Base-by-base conservation (phyloP, 2,797 vertebrate species). In the Sebastes goodei region DNA sequence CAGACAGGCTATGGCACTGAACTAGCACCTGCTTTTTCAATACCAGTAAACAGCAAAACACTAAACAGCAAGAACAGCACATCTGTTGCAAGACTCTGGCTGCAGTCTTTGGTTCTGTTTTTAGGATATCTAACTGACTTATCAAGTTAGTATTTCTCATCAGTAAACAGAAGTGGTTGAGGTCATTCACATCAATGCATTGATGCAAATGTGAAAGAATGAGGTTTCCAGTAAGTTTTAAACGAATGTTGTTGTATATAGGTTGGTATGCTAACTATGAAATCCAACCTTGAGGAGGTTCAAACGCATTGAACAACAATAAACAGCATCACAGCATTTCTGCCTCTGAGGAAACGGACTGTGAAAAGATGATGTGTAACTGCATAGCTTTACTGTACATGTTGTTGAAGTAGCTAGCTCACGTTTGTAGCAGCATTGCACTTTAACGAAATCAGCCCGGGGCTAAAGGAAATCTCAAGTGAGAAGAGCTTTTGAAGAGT, bases 81-180 rank as follows among this genome's bases (percentile, higher is more conserved):
- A 75, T 81, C 64, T 46, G 62, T 57, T 77, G 27, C 9, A 59
- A 73, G 57, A 84, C 68, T 77, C 42, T 33, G 49, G 20, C 68
- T 74, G 53, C 73, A 78, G 77, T 87, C 86, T 90, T 89, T 90
- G 89, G 86, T 88, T 90, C 42, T 10, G 57, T 27, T 59, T 75
- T 7, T n/a, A 78, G 42, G 2, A 66, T n/a, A n/a, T 38, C 10
- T 35, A 23, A 75, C 15, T 4, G 11, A 57, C 10, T 10, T 0
- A 76, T 33, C 12, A 60, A 57, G 23, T 7, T 7, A 61, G 32
- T 14, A 32, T 46, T 71, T 67, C 14, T 23, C 25, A 65, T 14
- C n/a, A 14, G 27, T 20, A 73, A 67, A 75, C 53, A 76, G 63
- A 53, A 63, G 65, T 14, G 38, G 35, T 61, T 71, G 62, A 85